Evolutionary conservation across 2,113 vertebrate species (phyloP).

Genomic region (Nyctereutes procyonoides): DNA sequence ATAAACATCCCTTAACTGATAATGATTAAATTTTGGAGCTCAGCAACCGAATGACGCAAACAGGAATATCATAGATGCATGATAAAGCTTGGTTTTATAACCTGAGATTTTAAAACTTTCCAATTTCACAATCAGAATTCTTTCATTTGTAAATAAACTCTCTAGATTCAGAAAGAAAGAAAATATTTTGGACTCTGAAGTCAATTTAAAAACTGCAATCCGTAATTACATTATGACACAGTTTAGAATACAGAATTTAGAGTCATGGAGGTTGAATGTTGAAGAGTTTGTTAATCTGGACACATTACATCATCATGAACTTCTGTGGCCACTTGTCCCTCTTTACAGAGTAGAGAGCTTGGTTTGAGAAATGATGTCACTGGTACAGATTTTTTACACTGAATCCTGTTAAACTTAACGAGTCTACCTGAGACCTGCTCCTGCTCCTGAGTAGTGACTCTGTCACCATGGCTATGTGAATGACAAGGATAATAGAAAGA

Average conservation of each 20-base stretch:
- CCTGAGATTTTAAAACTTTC: background rate
- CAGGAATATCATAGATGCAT: background rate
- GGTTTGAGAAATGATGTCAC: background rate
- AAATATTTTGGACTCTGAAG: background rate
- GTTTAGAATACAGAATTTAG: background rate
- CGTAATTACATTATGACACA: background rate
- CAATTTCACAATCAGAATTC: background rate
- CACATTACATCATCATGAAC: background rate
- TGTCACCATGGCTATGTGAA: background rate
- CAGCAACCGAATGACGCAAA: background rate
- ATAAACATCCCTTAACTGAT: background rate
- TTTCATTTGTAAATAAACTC: background rate
- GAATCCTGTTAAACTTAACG: background rate
- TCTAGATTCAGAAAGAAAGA: background rate
- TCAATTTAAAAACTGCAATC: background rate
- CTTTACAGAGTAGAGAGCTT: background rate
- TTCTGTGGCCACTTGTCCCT: background rate
- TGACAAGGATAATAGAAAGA: constrained; percentile 32
- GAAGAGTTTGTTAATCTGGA: background rate
- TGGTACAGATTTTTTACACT: background rate
- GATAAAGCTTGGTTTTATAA: background rate
- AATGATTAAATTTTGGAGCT: background rate
- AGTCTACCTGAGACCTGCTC: background rate
- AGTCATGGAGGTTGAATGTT: background rate
- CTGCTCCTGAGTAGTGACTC: background rate